Evolutionary conservation across 2,797 vertebrate species (phyloP), one percentile per base, ranked within the genome.

Genomic region (Centropyge bicolor): DNA sequence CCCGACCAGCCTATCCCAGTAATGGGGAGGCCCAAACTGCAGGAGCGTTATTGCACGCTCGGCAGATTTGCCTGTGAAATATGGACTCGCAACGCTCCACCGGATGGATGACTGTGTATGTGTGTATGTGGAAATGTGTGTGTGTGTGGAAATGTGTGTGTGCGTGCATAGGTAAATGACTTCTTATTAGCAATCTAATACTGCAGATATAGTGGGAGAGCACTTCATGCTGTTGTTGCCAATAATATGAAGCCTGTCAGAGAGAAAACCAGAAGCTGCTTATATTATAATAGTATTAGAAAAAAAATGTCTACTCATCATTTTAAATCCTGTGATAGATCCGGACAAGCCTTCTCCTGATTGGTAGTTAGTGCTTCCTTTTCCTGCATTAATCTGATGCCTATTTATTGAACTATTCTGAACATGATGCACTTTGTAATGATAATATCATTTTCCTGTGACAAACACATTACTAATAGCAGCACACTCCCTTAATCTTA

Each of bases 51-150:
- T 85, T 92, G 94, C 93, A 88, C 43, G 74, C 87, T 90, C 84
- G 20, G 92, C 95, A 95, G 83, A 93, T 93, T 84, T 91, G 84
- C 76, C 62, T 74, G 81, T 94, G 93, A 95, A 94, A 94, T 94
- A 94, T 93, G 88, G 92, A 75, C 80, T 76, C 24, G 38, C 57
- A 78, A 61, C 65, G 87, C 86, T 85, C 76, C 77, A 80, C 60
- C 78, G 76, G 65, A 80, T 67, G 43, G 71, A 83, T 69, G 65
- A 36, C 10, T 43, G 20, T 72, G 76, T 49, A 20, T 59, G 66
- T 75, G 70, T 9, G 13, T 74, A n/a, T n/a, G 41, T 63, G 68
- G 27, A 31, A 31, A 31, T 64, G 65, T 80, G 66, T 63, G 69
- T 65, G 54, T 41, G 41, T 41, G n/a, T n/a, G n/a, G n/a, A n/a